These are phyloP conservation scores for Leptinotarsa peninsularis DNA, from an alignment of 2,888 invertebrate genomes.

Conservation along the genomic window DNA sequence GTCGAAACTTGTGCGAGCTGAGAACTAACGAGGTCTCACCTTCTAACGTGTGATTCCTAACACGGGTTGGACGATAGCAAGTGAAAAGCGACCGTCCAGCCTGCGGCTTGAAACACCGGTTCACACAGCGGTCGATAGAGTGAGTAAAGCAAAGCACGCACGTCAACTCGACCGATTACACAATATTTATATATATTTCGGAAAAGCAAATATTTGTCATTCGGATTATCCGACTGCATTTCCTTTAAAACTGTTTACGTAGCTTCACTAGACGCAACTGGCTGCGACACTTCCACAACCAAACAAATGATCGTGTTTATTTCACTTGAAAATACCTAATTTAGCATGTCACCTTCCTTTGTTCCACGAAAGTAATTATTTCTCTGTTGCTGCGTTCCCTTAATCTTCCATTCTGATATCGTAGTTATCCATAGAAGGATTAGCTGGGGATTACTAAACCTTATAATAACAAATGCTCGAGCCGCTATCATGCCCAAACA, in stretches of 20 bases:
- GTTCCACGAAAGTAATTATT: slow-evolving; percentile 33
- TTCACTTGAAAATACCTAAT: slow-evolving; percentile 34
- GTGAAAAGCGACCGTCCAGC: no score
- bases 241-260: neutral
- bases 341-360: slow-evolving; percentile 33
- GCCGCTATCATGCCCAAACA: neutral
- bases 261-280: slow-evolving; percentile 13
- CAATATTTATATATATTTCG: no score
- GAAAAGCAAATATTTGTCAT: neutral
- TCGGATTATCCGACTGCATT: neutral
- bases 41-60: no score
- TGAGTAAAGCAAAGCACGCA: no score
- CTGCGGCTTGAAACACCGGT: no score
- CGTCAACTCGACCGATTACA: no score
- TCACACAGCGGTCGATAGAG: no score
- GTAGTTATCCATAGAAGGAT: slow-evolving; percentile 10
- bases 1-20: no score
- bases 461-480: slow-evolving; percentile 10
- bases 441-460: slow-evolving; percentile 4
- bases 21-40: no score
- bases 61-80: no score
- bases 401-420: slow-evolving; percentile 23
- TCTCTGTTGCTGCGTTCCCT: slow-evolving; percentile 29
- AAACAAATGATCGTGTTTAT: slow-evolving; percentile 35
- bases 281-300: slow-evolving; percentile 27